phyloP scores from a whole-genome alignment of 2,888 invertebrate species.

The Lissocephala sabroskyi region DNA sequence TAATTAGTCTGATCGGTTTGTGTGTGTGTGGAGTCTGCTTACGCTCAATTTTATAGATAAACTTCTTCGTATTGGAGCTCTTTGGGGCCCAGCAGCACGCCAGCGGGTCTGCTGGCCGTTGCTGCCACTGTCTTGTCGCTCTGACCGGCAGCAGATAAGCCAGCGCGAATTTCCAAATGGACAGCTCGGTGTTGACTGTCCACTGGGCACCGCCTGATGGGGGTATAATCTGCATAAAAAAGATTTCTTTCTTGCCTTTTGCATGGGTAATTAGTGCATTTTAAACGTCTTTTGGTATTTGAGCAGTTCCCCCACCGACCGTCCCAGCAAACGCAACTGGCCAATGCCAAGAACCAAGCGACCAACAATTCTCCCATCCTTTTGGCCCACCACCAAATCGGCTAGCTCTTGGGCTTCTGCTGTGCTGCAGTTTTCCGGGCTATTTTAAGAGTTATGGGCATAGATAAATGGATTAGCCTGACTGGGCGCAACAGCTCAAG shows the following conservation, averaged over 20 bases:
- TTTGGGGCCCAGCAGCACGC: no score
- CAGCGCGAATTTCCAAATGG: constrained; percentile 61
- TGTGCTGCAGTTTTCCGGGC: constrained; percentile 54
- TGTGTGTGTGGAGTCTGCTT: no score
- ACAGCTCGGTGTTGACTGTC: constrained; percentile 51
- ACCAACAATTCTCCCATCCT: background rate
- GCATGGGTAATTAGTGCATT: constrained; percentile 65
- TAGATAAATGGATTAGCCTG: constrained; percentile 65
- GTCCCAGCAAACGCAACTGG: no score
- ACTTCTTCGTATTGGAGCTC: constrained; percentile 8
- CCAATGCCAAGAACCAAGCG: no score
- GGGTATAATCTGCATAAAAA: constrained; percentile 43
- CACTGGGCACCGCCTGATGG: background rate
- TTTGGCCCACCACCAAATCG: no score
- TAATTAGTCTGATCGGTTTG: no score
- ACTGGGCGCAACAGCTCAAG: constrained; percentile 21
- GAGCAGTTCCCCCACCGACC: constrained; percentile 31
- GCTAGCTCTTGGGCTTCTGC: no score
- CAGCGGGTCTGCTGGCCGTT: constrained; percentile 4
- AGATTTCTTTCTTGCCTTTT: constrained; percentile 37
- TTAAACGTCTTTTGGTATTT: constrained; percentile 65
- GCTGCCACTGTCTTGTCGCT: constrained; percentile 34
- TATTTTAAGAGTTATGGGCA: constrained; percentile 68
- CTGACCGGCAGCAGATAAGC: constrained; percentile 51
- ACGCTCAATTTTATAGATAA: constrained; percentile 53